Evolutionary conservation across 2,113 vertebrate genomes (phyloP), one percentile per base, ranked within the genome.

Genomic region (Ceratotherium simum): DNA sequence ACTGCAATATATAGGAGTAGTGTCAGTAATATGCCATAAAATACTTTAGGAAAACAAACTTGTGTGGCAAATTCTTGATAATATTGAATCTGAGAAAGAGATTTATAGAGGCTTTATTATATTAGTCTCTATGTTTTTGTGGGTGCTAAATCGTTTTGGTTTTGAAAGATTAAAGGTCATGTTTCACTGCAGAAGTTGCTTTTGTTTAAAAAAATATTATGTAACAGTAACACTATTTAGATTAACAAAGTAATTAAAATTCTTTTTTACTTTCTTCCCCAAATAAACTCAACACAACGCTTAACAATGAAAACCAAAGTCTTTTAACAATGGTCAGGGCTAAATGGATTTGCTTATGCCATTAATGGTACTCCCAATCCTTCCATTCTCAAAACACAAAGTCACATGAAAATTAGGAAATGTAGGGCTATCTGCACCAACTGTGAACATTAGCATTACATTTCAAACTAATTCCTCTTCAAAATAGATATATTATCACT

Each of bases 391-490:
- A 90, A 95, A 94, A 93, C 33, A 84, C 27, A 72, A 90, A 88
- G 72, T 16, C 13, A 92, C 1, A n/a, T 10, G 33, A 48, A 88
- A 86, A 93, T 81, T 14, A 72, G 78, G 69, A 91, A 87, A 60
- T 39, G 31, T 6, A 62, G 3, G 21, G 39, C 8, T 20, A 76
- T 65, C 2, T 46, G 36, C n/a, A 83, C 23, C 20, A 36, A 90
- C 1, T 58, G 29, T 76, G n/a, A 98, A 78, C 25, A 81, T 36
- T 6, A 64, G 39, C 31, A 81, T 64, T 87, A 81, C 31, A 81
- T 81, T 96, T 93, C 80, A 90, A 95, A 75, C 17, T 62, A 97
- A 81, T 5, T 85, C 33, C 29, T 92, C 16, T 58, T 96, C 75
- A 75, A 96, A 80, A 91, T 2, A 95, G 36, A 75, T 20, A 70